Evolutionary conservation across 2,797 vertebrate species (phyloP).

Genomic region (Coranthus polyacanthus): DNA sequence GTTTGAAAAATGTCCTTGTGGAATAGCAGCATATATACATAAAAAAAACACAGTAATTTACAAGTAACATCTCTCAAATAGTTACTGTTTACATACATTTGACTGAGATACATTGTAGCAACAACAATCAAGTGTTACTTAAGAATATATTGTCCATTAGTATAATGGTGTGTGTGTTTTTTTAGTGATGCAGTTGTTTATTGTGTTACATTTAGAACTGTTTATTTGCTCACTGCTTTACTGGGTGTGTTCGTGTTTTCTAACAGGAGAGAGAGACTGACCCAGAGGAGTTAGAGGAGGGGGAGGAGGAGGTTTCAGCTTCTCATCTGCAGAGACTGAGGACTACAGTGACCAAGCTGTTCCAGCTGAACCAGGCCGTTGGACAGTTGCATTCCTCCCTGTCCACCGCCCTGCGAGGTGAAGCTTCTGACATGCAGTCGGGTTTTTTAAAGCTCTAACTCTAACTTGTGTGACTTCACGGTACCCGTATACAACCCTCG

Average conservation of each 20-base stretch:
- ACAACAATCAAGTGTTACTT: neutral
- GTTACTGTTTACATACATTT: neutral
- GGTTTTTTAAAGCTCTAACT: neutral
- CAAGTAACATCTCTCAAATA: neutral
- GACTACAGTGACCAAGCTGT: slow-evolving; percentile 78
- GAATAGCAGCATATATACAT: no score
- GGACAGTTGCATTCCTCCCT: slow-evolving; percentile 81
- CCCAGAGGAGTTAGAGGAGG: slow-evolving; percentile 54
- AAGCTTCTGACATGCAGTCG: slow-evolving; percentile 15
- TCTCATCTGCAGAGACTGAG: slow-evolving; percentile 74
- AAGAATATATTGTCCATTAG: neutral
- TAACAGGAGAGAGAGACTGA: slow-evolving; percentile 79
- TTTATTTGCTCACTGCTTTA: slow-evolving; percentile 13
- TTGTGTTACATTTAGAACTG: no score
- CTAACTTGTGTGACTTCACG: neutral
- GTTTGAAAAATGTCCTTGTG: neutral
- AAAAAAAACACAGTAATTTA: neutral
- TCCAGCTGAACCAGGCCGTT: slow-evolving; percentile 86
- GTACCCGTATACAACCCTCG: neutral
- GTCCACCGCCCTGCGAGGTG: slow-evolving; percentile 86
- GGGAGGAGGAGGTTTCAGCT: slow-evolving; percentile 45
- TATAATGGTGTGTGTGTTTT: neutral
- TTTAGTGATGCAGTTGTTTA: slow-evolving; percentile 17
- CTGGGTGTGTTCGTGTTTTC: slow-evolving; percentile 37
- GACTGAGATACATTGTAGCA: neutral